phyloP scores from a whole-genome alignment of 2,113 vertebrate species.

The Danio rerio region GRCz12tu NC_133182.1:39854501-39855000 shows the following conservation, averaged over 20 bases:
- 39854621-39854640: not conserved
- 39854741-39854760: constrained; percentile 89
- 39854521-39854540: not conserved
- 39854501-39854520: not conserved
- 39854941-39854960: no score
- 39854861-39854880: not conserved
- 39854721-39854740: constrained; percentile 89
- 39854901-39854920: not conserved
- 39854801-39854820: constrained; percentile 89
- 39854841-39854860: constrained; percentile 75
- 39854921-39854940: no score
- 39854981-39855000: no score
- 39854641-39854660: not conserved
- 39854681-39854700: constrained; percentile 83
- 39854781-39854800: constrained; percentile 87
- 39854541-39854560: not conserved
- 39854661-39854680: constrained; percentile 52
- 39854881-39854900: not conserved
- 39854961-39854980: no score
- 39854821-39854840: constrained; percentile 87
- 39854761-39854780: constrained; percentile 79
- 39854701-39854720: constrained; percentile 83
- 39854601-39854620: not conserved
- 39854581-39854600: not conserved
- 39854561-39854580: not conserved